phyloP scores from a whole-genome alignment of 1,140 invertebrate species.

The Odontomachus brunneus region DNA sequence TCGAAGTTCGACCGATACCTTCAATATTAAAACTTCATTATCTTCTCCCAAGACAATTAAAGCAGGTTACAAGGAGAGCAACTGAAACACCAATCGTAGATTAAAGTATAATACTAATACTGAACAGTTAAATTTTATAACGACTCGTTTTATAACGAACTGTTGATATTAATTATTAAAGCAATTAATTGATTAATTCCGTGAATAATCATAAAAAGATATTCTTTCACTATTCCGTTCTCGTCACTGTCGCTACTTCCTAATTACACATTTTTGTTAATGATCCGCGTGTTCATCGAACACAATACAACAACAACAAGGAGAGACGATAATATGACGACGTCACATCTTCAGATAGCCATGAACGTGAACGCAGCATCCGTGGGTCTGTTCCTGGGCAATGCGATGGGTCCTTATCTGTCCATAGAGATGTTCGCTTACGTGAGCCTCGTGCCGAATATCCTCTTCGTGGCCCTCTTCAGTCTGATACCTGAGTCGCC shows the following conservation, averaged over 20 bases:
- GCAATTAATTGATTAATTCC: not conserved
- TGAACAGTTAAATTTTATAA: not conserved
- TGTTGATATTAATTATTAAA: not conserved
- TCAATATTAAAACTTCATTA: constrained; percentile 43
- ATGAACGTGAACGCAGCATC: constrained; percentile 86
- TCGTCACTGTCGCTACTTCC: not conserved
- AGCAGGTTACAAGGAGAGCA: constrained; percentile 9
- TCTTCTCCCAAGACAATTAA: constrained; percentile 21
- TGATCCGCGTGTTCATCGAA: no score
- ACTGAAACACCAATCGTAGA: not conserved
- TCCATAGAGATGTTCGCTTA: constrained; percentile 80
- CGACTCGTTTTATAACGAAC: no score
- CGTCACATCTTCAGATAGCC: constrained; percentile 82
- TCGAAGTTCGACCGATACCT: constrained; percentile 18
- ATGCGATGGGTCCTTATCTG: constrained; percentile 81
- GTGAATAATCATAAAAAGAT: not conserved
- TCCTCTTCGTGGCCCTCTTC: constrained; percentile 84
- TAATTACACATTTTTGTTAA: no score
- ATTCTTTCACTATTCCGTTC: not conserved
- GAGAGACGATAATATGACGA: not conserved
- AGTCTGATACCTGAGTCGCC: constrained; percentile 87
- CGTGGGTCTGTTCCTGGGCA: constrained; percentile 81
- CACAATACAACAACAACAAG: not conserved
- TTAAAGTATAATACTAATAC: constrained; percentile 4
- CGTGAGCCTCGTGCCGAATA: constrained; percentile 79